Evolutionary conservation across 2,113 vertebrate species (phyloP), one percentile per base, ranked within the genome.

Genomic region (Hippocampus comes): DNA sequence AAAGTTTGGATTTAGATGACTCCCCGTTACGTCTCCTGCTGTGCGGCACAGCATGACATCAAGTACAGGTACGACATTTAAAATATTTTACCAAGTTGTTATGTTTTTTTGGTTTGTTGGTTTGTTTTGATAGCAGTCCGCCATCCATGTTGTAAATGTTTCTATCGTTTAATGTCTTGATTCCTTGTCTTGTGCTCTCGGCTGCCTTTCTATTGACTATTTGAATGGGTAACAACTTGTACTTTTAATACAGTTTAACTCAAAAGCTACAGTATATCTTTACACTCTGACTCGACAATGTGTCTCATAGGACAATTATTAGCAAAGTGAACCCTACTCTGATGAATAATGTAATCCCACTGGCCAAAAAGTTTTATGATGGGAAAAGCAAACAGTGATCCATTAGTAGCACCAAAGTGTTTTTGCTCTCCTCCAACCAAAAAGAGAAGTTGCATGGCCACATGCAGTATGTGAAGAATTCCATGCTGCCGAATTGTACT

Each of bases 361-460:
- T 38, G 34, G 34, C n/a, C 14, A 27, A 67, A 63, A 21, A 20
- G 67, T 27, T 86, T 90, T 82, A 87, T 82, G 68, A 69, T 34
- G 3, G 34, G 70, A 75, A 88, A 84, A 81, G 68, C 79, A 88
- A 89, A 90, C 82, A 86, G 64, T 46, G 71, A 65, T 38, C 81
- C 78, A 88, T 87, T 87, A 87, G 67, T 70, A 68, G 48, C 34
- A 60, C 48, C 30, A 38, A 70, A 77, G 74, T 65, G 74, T 12
- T 43, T 43, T 51, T 57, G 34, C 63, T 49, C 20, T 21, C 63
- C 61, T 51, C 17, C 48, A 20, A 3, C 15, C 48, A 51, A 51
- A 48, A 41, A 14, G 17, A 77, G 60, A 57, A 53, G 56, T 67
- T 59, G 59, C 68, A 70, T 20, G 15, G 25, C 38, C 23, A 43